Evolutionary conservation across 2,888 invertebrate genomes (phyloP).

Genomic region (Mayetiola destructor): DNA sequence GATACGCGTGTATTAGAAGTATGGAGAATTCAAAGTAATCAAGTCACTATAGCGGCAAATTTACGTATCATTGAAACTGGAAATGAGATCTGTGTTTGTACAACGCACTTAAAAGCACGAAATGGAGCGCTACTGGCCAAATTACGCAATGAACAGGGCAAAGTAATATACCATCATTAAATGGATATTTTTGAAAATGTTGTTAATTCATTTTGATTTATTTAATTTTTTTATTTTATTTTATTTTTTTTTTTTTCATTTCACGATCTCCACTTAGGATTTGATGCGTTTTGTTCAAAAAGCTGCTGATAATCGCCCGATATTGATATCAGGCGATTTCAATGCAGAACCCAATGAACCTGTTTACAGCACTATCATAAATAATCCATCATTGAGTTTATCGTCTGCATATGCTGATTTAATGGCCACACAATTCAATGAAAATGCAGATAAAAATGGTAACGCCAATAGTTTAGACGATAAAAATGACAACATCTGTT

Average conservation of each 20-base stretch:
- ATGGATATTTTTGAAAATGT: not conserved
- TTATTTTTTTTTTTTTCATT: not conserved
- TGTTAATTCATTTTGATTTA: not conserved
- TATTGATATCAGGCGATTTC: constrained; percentile 58
- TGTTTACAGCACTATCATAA: constrained; percentile 46
- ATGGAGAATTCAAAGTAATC: constrained; percentile 60
- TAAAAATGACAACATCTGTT: not conserved
- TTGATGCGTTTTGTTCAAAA: constrained; percentile 41
- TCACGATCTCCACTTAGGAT: constrained; percentile 30
- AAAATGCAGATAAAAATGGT: constrained; percentile 14
- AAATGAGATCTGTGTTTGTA: constrained; percentile 48
- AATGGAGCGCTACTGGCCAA: constrained; percentile 50
- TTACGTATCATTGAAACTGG: constrained; percentile 41
- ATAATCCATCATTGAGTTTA: constrained; percentile 33
- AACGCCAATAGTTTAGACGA: not conserved
- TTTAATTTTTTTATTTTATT: not conserved
- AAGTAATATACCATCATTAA: constrained; percentile 25
- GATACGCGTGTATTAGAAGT: constrained; percentile 49
- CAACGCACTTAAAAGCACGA: constrained; percentile 61
- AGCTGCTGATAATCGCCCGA: constrained; percentile 39
- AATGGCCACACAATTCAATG: not conserved
- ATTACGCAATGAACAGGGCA: constrained; percentile 54
- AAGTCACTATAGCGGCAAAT: constrained; percentile 46
- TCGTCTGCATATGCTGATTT: constrained; percentile 42
- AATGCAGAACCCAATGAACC: constrained; percentile 61